These are phyloP conservation scores for Clarias batrachus DNA, from an alignment of 2,113 vertebrate species.

Conservation along the genomic window DNA sequence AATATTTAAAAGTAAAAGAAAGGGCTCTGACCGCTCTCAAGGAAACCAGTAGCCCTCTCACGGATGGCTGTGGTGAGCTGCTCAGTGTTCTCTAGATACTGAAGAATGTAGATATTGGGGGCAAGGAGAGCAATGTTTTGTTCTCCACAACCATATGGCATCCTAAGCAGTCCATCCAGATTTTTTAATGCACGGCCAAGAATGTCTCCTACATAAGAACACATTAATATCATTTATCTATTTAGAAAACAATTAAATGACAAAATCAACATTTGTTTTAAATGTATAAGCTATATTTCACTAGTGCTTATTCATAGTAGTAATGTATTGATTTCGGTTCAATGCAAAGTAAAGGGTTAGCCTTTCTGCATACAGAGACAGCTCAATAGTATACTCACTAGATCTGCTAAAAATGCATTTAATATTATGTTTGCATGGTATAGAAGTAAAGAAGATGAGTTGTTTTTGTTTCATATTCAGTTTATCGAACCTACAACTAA, in stretches of 20 bases:
- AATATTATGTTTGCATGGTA: background rate
- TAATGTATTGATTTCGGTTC: background rate
- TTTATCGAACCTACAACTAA: background rate
- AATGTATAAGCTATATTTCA: background rate
- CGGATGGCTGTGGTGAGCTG: conserved; percentile 72
- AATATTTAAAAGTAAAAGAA: background rate
- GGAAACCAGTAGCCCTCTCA: conserved; percentile 49
- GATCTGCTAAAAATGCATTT: background rate
- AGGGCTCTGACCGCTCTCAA: conserved; percentile 75
- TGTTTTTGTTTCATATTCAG: background rate
- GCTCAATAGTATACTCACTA: background rate
- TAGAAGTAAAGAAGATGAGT: background rate
- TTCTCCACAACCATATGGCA: conserved; percentile 88
- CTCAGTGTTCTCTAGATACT: conserved; percentile 66
- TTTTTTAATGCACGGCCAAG: conserved; percentile 75
- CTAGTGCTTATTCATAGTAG: background rate
- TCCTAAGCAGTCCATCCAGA: conserved; percentile 70
- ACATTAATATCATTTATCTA: background rate
- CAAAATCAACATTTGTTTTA: background rate
- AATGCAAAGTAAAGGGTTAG: background rate
- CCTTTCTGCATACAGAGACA: background rate
- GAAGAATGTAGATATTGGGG: conserved; percentile 73
- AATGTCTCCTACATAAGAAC: conserved; percentile 71
- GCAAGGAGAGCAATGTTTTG: conserved; percentile 87
- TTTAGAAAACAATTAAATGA: background rate